phyloP scores from a whole-genome alignment of 2,888 invertebrate species.

The Ommatoiulus sabulosus region DNA sequence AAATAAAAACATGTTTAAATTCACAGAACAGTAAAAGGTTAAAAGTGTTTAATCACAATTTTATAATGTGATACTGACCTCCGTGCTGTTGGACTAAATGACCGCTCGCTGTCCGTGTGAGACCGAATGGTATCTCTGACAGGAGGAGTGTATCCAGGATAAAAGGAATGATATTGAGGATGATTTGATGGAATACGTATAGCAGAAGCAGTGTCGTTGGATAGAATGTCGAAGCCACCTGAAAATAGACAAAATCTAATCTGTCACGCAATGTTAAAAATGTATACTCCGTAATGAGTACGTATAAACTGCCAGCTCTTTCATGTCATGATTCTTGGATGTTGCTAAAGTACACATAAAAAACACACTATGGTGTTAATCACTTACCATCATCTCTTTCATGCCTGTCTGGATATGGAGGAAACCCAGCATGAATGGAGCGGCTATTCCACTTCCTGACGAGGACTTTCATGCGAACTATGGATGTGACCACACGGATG shows the following conservation, averaged over 20 bases:
- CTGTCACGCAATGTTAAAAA: background rate
- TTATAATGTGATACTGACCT: constrained; percentile 42
- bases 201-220: background rate
- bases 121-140: constrained; percentile 57
- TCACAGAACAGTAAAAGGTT: background rate
- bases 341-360: background rate
- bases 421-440: constrained; percentile 66
- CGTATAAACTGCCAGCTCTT: too few species aligned
- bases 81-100: constrained; percentile 45
- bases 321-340: too few species aligned
- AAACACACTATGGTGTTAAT: background rate
- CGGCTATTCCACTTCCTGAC: constrained; percentile 76
- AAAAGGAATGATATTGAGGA: constrained; percentile 52
- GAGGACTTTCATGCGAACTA: constrained; percentile 77
- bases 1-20: background rate
- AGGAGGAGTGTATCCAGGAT: constrained; percentile 59
- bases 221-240: background rate
- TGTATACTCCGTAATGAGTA: background rate
- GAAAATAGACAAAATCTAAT: constrained; percentile 4
- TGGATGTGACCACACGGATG: constrained; percentile 73
- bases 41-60: background rate
- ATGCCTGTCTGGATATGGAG: constrained; percentile 39
- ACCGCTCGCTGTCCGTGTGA: constrained; percentile 49
- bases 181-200: constrained; percentile 14
- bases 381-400: constrained; percentile 47